phyloP scores from a whole-genome alignment of 2,113 vertebrate species.

The Sus scrofa region DNA sequence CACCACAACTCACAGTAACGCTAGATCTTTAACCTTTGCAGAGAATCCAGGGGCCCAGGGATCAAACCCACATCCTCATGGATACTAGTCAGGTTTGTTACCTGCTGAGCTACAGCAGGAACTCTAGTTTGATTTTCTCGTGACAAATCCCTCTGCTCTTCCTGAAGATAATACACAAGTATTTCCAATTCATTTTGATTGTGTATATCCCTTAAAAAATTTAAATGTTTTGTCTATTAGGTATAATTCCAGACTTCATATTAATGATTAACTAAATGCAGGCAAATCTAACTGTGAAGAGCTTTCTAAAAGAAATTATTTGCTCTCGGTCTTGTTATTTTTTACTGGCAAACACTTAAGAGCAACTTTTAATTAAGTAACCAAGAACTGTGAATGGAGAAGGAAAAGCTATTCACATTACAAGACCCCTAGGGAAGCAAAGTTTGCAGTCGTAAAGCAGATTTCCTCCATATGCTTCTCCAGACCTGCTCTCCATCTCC shows the following conservation, averaged over 20 bases:
- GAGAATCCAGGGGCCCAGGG: too few species aligned
- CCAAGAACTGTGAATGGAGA: background rate
- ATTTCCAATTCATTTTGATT: background rate
- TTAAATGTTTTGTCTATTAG: background rate
- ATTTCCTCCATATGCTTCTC: background rate
- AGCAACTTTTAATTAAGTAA: background rate
- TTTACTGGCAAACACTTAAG: background rate
- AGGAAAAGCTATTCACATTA: background rate
- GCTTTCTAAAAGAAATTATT: background rate
- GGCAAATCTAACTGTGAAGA: background rate
- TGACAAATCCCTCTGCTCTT: background rate
- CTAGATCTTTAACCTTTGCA: too few species aligned
- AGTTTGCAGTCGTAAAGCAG: background rate
- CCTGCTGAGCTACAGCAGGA: too few species aligned
- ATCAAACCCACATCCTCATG: too few species aligned
- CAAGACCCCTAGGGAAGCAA: background rate
- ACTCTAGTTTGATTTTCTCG: too few species aligned
- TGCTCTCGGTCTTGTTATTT: background rate
- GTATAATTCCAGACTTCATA: background rate
- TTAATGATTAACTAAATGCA: background rate
- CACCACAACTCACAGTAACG: too few species aligned
- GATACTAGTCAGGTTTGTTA: too few species aligned
- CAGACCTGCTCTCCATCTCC: fast-evolving
- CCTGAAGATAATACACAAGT: background rate
- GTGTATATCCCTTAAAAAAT: background rate